Evolutionary conservation across 2,888 invertebrate species (phyloP).

Genomic region (Cartodere bifasciata): DNA sequence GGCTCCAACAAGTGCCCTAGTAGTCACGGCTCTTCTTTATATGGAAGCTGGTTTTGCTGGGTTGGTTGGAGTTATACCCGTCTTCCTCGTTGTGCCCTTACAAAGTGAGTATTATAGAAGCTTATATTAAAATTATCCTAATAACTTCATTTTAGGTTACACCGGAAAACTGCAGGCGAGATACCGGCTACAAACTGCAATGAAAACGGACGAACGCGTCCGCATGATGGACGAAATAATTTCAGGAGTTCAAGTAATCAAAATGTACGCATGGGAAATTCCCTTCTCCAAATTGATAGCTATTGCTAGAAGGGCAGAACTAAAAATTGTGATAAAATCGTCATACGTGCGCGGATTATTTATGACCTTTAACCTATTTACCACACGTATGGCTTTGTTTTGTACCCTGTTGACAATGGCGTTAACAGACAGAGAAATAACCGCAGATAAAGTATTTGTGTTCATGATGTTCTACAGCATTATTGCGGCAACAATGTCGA

Average conservation of each 20-base stretch:
- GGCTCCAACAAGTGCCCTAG: conserved; percentile 49
- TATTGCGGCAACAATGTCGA: conserved; percentile 42
- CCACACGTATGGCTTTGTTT: conserved; percentile 60
- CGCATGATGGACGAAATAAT: conserved; percentile 92
- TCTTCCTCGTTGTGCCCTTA: conserved; percentile 65
- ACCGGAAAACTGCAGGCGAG: conserved; percentile 49
- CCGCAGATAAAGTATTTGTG: conserved; percentile 49
- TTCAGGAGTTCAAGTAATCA: conserved; percentile 78
- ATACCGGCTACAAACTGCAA: conserved; percentile 66
- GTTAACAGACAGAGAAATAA: conserved; percentile 45
- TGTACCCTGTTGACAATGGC: conserved; percentile 54
- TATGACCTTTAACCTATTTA: conserved; percentile 59
- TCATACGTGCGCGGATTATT: conserved; percentile 46
- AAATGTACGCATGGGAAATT: conserved; percentile 64
- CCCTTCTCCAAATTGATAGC: conserved; percentile 52
- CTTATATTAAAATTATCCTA: conserved; percentile 2
- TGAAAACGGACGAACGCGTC: conserved; percentile 78
- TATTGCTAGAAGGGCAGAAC: conserved; percentile 35
- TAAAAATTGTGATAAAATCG: conserved; percentile 39
- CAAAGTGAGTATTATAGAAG: conserved; percentile 47
- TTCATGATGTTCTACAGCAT: conserved; percentile 42
- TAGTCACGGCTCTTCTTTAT: conserved; percentile 66
- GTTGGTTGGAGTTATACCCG: conserved; percentile 60
- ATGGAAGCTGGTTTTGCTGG: conserved; percentile 54
- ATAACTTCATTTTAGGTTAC: conserved; percentile 36